These are phyloP conservation scores for Cephalotes varians DNA, from an alignment of 2,888 invertebrate species.

Conservation along the genomic window DNA sequence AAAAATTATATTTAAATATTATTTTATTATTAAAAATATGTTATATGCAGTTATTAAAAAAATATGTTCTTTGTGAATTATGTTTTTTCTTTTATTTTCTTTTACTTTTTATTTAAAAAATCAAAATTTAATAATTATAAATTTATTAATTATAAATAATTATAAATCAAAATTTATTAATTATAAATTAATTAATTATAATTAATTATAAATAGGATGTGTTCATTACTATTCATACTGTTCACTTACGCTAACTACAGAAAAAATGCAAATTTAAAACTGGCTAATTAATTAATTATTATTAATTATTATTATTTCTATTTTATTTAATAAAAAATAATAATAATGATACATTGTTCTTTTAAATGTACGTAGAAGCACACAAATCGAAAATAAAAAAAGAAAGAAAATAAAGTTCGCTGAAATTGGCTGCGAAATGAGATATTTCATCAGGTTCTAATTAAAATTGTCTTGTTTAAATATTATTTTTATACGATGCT, in stretches of 20 bases:
- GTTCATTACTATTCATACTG: background rate
- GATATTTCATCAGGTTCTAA: background rate
- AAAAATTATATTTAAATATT: background rate
- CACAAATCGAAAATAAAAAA: background rate
- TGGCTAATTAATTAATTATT: background rate
- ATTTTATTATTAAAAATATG: background rate
- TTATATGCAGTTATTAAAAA: too few relatives aligned
- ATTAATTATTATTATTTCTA: background rate
- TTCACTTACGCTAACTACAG: background rate
- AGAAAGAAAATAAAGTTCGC: background rate
- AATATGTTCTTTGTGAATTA: background rate
- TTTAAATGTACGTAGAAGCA: background rate
- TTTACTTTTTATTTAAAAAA: background rate
- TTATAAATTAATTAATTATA: too few relatives aligned
- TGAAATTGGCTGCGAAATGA: background rate
- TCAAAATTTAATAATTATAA: background rate
- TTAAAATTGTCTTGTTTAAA: slow-evolving; percentile 16
- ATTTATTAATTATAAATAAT: background rate
- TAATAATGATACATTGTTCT: background rate
- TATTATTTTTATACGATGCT: background rate
- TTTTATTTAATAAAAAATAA: slow-evolving; percentile 7
- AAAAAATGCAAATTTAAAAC: background rate
- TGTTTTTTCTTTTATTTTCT: background rate
- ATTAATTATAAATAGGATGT: background rate
- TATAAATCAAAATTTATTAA: too few relatives aligned